phyloP scores from a whole-genome alignment of 2,888 invertebrate genomes.

The Drosophila austrosaltans region DNA sequence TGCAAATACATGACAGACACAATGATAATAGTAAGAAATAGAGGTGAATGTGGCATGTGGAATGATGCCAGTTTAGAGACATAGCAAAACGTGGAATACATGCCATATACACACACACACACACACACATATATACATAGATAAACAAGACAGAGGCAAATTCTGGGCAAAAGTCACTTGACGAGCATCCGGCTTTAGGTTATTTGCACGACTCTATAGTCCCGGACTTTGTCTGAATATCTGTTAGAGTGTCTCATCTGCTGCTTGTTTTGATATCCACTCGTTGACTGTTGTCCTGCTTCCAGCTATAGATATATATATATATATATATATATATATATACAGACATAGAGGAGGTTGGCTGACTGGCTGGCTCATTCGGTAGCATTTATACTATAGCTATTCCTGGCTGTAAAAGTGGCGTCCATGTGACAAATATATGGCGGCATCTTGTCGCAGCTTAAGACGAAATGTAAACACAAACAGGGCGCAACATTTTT shows the following conservation, averaged over 20 bases:
- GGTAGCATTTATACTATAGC: constrained; percentile 13
- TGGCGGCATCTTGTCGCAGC: constrained; percentile 58
- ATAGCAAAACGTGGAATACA: background rate
- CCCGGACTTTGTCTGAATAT: constrained; percentile 12
- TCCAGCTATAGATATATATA: background rate
- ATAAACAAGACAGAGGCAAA: constrained; percentile 26
- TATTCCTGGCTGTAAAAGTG: constrained; percentile 51
- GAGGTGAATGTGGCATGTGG: constrained; percentile 19
- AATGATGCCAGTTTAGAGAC: background rate
- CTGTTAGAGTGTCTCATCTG: background rate
- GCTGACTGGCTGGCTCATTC: background rate
- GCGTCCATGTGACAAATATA: constrained; percentile 75
- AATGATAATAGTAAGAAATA: constrained; percentile 41
- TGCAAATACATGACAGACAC: constrained; percentile 71
- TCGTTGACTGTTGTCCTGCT: constrained; percentile 61
- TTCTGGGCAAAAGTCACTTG: constrained; percentile 64
- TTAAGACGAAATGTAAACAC: constrained; percentile 76
- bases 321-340: constrained; percentile 2
- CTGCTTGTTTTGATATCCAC: constrained; percentile 58
- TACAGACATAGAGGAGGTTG: background rate
- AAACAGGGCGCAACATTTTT: constrained; percentile 38
- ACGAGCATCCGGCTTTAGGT: constrained; percentile 74
- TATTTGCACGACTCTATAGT: constrained; percentile 59
- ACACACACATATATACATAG: background rate
- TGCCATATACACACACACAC: background rate